phyloP scores from a whole-genome alignment of 1,140 invertebrate species.

The Agrilus planipennis region DNA sequence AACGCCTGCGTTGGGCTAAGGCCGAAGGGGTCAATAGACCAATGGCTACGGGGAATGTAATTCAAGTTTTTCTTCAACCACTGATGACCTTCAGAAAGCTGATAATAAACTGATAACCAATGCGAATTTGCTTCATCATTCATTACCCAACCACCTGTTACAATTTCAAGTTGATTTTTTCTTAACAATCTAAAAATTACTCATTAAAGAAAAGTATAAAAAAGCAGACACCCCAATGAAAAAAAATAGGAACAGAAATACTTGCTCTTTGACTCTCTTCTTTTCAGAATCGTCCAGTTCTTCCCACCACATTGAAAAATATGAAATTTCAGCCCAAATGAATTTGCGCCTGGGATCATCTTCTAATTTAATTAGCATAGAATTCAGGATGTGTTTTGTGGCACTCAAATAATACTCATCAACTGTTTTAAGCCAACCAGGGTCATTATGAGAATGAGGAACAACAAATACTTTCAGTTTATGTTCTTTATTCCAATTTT shows the following conservation, averaged over 20 bases:
- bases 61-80: conserved; percentile 82
- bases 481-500: conserved; percentile 64
- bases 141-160: conserved; percentile 98
- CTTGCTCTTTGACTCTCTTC: conserved; percentile 62
- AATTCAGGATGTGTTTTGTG: conserved; percentile 81
- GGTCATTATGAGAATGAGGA: conserved; percentile 97
- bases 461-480: conserved; percentile 90
- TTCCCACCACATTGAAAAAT: conserved; percentile 86
- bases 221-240: too few relatives aligned
- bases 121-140: conserved; percentile 94
- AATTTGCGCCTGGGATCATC: conserved; percentile 76
- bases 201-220: too few relatives aligned
- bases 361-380: conserved; percentile 73
- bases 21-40: conserved; percentile 96
- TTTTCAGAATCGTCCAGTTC: conserved; percentile 57
- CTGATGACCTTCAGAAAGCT: conserved; percentile 88
- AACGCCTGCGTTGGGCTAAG: conserved; percentile 81
- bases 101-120: conserved; percentile 80
- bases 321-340: conserved; percentile 96
- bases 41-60: conserved; percentile 65
- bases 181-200: conserved; percentile 43
- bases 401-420: conserved; percentile 84
- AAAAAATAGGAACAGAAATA: too few relatives aligned
- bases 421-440: conserved; percentile 94
- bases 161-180: conserved; percentile 63